phyloP scores from a whole-genome alignment of 2,797 vertebrate genomes.

The Clarias platycephalus region DNA sequence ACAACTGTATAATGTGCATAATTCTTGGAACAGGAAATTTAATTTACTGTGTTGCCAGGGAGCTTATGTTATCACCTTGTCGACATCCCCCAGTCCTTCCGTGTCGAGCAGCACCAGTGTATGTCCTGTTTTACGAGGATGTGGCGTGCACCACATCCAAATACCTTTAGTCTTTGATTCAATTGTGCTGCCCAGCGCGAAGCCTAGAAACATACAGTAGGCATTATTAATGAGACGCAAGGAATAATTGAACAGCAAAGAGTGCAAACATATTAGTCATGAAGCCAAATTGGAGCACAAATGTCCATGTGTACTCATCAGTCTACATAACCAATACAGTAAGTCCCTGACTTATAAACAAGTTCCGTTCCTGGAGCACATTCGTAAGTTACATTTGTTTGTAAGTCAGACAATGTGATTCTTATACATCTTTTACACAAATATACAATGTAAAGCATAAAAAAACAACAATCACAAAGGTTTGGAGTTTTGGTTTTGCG shows the following conservation, averaged over 20 bases:
- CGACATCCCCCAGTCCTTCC: constrained; percentile 68
- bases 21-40: background rate
- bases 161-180: constrained; percentile 71
- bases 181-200: constrained; percentile 63
- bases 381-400: no score
- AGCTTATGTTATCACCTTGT: constrained; percentile 48
- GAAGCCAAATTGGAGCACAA: no score
- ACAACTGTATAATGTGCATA: background rate
- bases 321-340: no score
- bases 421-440: no score
- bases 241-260: background rate
- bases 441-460: no score
- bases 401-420: no score
- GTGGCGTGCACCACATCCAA: constrained; percentile 72
- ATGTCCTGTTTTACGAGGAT: constrained; percentile 50
- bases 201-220: constrained; percentile 56
- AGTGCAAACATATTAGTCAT: no score
- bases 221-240: background rate
- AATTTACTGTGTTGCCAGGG: background rate
- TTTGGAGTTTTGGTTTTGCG: no score
- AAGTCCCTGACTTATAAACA: no score
- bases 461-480: no score
- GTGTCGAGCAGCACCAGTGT: constrained; percentile 71
- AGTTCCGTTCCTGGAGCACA: no score
- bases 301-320: no score